These are phyloP conservation scores for Labeo catla DNA, from an alignment of 2,113 vertebrate genomes.

Conservation along the genomic window DNA sequence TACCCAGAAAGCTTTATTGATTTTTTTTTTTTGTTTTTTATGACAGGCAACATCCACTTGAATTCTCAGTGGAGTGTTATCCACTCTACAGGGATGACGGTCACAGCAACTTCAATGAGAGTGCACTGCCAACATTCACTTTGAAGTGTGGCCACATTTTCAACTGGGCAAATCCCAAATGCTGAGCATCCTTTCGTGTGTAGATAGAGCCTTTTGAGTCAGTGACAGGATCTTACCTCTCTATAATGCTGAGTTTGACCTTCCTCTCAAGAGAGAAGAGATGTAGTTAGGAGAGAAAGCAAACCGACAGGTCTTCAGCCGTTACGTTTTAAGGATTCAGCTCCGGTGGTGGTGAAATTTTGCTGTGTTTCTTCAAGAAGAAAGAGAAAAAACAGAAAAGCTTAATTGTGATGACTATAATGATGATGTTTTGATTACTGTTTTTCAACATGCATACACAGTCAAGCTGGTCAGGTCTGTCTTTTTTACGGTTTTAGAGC, in stretches of 20 bases:
- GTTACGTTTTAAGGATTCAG: not conserved
- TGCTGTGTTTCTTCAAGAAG: not conserved
- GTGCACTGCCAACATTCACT: slow-evolving; percentile 17
- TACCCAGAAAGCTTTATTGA: slow-evolving; percentile 19
- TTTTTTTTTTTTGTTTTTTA: not conserved
- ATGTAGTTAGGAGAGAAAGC: not conserved
- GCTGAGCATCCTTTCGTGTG: slow-evolving; percentile 14
- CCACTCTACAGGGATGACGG: not conserved
- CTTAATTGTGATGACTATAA: not conserved
- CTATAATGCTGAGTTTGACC: slow-evolving; percentile 4
- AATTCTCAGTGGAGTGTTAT: not conserved
- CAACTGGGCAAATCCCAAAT: not conserved
- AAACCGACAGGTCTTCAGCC: not conserved
- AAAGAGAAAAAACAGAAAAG: not conserved
- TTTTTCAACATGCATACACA: not conserved
- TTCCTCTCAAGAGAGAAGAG: slow-evolving; percentile 17
- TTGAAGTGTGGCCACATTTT: slow-evolving; percentile 24
- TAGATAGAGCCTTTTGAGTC: not conserved
- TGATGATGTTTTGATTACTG: not conserved
- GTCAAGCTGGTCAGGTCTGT: not conserved
- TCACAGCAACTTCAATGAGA: slow-evolving; percentile 16
- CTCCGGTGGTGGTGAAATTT: not conserved
- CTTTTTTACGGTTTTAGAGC: not conserved
- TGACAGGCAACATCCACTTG: slow-evolving; percentile 8
- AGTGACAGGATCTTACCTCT: not conserved